These are phyloP conservation scores for Athetis lepigone DNA, from an alignment of 2,888 invertebrate species.

Conservation along the genomic window DNA sequence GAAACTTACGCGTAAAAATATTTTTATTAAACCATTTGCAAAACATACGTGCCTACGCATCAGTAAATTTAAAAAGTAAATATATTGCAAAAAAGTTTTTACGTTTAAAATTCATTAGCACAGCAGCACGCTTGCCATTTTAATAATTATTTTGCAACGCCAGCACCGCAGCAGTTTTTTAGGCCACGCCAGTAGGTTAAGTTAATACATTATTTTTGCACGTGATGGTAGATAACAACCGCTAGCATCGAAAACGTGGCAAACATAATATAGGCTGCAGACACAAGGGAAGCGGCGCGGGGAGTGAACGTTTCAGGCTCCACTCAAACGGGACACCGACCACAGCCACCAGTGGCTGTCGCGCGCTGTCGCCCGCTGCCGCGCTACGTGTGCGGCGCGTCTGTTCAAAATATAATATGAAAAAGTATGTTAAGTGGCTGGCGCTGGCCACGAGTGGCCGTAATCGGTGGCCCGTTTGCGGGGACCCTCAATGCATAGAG, in stretches of 20 bases:
- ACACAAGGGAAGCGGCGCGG: too few relatives aligned
- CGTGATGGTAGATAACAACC: conserved; percentile 1
- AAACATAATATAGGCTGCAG: too few relatives aligned
- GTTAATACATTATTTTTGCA: conserved; percentile 16
- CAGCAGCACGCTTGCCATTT: conserved; percentile 10
- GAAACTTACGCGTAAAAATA: conserved; percentile 1
- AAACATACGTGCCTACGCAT: neutral
- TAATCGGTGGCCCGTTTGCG: too few relatives aligned
- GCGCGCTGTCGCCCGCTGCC: too few relatives aligned
- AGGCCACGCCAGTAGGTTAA: neutral
- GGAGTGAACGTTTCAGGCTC: too few relatives aligned
- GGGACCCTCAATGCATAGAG: too few relatives aligned
- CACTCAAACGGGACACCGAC: too few relatives aligned
- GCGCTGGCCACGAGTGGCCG: too few relatives aligned
- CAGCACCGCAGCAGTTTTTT: conserved; percentile 8
- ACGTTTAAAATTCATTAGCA: conserved; percentile 25
- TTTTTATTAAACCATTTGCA: conserved; percentile 22
- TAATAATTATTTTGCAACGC: conserved; percentile 22
- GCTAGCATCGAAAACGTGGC: neutral
- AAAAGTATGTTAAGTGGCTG: too few relatives aligned
- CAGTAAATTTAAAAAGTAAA: conserved; percentile 9
- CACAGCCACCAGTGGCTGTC: too few relatives aligned
- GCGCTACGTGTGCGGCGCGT: too few relatives aligned
- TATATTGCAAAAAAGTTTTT: conserved; percentile 15
- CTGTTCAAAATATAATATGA: too few relatives aligned